Conservation (phyloP, 2,888 invertebrate species). For the Synergus itoensis region DNA sequence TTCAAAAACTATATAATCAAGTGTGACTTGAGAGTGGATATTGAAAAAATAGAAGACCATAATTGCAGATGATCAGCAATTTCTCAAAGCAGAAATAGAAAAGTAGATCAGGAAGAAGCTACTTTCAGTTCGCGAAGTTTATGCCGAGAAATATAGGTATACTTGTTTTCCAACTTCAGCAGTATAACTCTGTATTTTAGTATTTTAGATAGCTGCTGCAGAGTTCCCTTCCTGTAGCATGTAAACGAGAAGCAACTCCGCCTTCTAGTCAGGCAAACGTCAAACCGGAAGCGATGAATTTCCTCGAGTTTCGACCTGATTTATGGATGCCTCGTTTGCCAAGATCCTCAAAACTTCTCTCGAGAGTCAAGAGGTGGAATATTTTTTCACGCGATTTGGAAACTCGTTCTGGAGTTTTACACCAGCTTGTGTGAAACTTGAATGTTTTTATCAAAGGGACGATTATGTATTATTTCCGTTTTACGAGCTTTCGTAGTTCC, state of each 20-base stretch:
- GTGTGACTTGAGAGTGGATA: background rate
- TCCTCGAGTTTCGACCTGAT: constrained; percentile 9
- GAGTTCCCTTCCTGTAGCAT: constrained; percentile 4
- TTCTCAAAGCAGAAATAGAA: constrained; percentile 17
- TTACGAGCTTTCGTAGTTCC: constrained; percentile 1
- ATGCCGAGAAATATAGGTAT: constrained; percentile 27
- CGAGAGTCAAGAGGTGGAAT: background rate
- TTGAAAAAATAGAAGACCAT: background rate
- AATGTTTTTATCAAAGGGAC: constrained; percentile 3
- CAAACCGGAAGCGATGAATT: constrained; percentile 29
- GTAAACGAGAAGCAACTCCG: constrained; percentile 23
- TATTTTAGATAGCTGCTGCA: background rate
- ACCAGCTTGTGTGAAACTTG: background rate
- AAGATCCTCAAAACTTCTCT: background rate
- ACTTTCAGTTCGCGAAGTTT: background rate
- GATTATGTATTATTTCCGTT: constrained; percentile 5
- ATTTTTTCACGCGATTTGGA: background rate
- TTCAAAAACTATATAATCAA: too few relatives aligned
- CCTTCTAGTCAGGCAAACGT: constrained; percentile 4
- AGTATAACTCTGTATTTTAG: constrained; percentile 34
- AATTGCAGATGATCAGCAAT: background rate
- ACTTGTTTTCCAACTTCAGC: constrained; percentile 42
- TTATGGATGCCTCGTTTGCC: constrained; percentile 16
- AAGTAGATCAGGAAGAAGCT: constrained; percentile 41
- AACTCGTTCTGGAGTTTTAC: background rate